A percentile compares a stretch with the other conserved stretches of the same genome.
phyloP scores from a whole-genome alignment of 2,113 vertebrate genomes.

The Sitta europaea region DNA sequence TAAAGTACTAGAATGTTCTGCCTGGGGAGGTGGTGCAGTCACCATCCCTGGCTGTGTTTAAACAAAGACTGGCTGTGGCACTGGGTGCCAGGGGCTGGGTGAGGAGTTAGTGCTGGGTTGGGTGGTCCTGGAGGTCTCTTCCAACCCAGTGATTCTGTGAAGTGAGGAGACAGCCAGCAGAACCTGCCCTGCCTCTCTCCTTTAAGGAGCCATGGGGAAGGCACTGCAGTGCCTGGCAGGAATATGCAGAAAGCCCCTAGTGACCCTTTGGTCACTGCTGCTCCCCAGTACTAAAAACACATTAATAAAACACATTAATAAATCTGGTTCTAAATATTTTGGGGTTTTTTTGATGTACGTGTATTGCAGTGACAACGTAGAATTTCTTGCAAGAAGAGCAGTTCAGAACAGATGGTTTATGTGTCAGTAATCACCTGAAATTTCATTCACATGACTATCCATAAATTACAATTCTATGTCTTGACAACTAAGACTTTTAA shows the following conservation, averaged over 20 bases:
- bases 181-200: not conserved
- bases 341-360: not conserved
- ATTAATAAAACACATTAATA: not conserved
- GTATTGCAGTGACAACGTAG: not conserved
- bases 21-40: too few relatives aligned
- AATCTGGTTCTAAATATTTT: not conserved
- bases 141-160: too few relatives aligned
- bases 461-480: not conserved
- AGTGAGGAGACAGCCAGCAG: not conserved
- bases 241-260: fast-evolving
- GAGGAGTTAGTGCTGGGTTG: too few relatives aligned
- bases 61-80: too few relatives aligned
- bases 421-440: not conserved
- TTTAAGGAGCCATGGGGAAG: not conserved
- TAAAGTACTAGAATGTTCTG: too few relatives aligned
- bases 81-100: too few relatives aligned
- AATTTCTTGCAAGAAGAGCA: not conserved
- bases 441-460: not conserved
- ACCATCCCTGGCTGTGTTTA: too few relatives aligned
- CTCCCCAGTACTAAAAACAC: not conserved
- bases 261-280: not conserved
- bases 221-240: not conserved
- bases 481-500: not conserved
- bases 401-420: not conserved
- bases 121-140: too few relatives aligned